These are phyloP conservation scores for Tipula lateralis DNA, from an alignment of 2,888 invertebrate species.

Conservation along the genomic window DNA sequence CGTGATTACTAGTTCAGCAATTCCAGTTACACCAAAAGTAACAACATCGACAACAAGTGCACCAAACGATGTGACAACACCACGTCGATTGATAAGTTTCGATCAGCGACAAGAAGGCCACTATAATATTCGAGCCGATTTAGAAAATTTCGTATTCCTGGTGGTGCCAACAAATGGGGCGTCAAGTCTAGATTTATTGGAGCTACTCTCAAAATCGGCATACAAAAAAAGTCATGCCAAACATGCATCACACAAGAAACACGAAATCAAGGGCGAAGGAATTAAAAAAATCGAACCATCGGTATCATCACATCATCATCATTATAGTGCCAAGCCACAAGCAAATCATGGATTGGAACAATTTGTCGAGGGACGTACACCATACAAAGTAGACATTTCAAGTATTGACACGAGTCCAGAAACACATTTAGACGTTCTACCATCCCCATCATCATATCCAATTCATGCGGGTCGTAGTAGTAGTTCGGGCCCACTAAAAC, in stretches of 20 bases:
- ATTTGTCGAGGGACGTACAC: slow-evolving; percentile 64
- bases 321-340: slow-evolving; percentile 33
- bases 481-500: background rate
- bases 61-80: slow-evolving; percentile 35
- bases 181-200: slow-evolving; percentile 40
- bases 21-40: slow-evolving; percentile 25
- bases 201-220: slow-evolving; percentile 42
- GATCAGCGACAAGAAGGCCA: slow-evolving; percentile 75
- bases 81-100: slow-evolving; percentile 42
- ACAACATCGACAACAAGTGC: slow-evolving; percentile 37
- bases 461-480: background rate
- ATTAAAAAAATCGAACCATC: slow-evolving; percentile 32
- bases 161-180: slow-evolving; percentile 54
- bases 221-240: slow-evolving; percentile 35
- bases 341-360: slow-evolving; percentile 39
- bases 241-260: background rate
- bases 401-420: slow-evolving; percentile 32
- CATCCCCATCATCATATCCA: slow-evolving; percentile 38
- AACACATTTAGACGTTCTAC: slow-evolving; percentile 43
- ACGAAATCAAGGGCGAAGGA: slow-evolving; percentile 33
- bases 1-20: background rate
- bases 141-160: slow-evolving; percentile 68
- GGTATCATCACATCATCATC: slow-evolving; percentile 35
- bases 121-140: slow-evolving; percentile 64
- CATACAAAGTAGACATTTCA: slow-evolving; percentile 64